Evolutionary conservation across 2,888 invertebrate species (phyloP), one percentile per base, ranked within the genome.

Genomic region (Acleris literana): DNA sequence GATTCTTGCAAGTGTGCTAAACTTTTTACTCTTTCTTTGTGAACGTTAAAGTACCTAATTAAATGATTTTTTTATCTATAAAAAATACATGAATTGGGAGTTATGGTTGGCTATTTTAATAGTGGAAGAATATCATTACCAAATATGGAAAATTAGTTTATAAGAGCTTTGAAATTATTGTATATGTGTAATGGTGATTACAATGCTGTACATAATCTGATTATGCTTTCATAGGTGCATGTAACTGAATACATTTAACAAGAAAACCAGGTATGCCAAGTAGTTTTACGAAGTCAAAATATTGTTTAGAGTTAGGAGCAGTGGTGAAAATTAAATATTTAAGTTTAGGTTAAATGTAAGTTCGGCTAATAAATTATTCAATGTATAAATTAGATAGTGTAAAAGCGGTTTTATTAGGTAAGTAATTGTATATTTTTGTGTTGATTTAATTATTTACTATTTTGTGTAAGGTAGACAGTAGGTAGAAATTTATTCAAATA

Each of bases 71-170:
- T 91, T 89, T 84, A 48, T 72, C 29, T 7, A 75, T 77, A 88
- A 91, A 91, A 92, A 88, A 78, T 86, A 88, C 80, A 88, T 71
- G 78, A 91, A 86, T 86, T 78, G 84, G 87, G 89, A 65, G 87
- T 71, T 53, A 13, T 70, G 9, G 55, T 22, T n/a, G 58, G 49
- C 22, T 39, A 54, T 56, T 20, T 39, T 18, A 59, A 46, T 54
- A 51, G 60, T 67, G 70, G 69, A 72, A 69, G 68, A 70, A 69
- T 60, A 56, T 33, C 52, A 20, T 48, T 49, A 39, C 13, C 39
- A 13, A 39, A 13, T 39, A 39, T 39, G 33, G 13, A 39, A 39
- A 39, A 4, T 13, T 13, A 33, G 9, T 33, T 33, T 11, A 33
- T 33, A 11, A 33, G 33, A 33, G 39, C 39, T 39, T 11, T 39